A percentile compares a stretch with the other conserved stretches of the same genome.
Evolutionary conservation across 2,113 vertebrate species (phyloP).

Genomic region (Syngnathoides biaculeatus): DNA sequence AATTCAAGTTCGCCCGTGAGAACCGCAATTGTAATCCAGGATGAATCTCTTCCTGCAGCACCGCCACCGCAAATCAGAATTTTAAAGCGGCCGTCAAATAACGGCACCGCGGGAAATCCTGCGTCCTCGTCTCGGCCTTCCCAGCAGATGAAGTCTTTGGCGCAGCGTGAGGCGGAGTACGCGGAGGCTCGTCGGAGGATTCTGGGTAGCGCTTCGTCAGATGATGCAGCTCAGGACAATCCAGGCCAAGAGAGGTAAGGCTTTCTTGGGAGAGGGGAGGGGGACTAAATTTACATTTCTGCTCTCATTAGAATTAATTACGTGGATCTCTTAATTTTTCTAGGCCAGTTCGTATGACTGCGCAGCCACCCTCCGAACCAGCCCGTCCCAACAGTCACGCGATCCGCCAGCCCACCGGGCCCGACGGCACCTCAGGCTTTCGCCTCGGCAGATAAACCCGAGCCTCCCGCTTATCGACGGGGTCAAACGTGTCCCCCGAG

Average conservation of each 20-base stretch:
- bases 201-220: constrained; percentile 88
- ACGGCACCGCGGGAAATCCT: constrained; percentile 79
- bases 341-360: constrained; percentile 78
- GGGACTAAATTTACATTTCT: not conserved
- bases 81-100: constrained; percentile 88
- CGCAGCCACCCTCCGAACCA: constrained; percentile 72
- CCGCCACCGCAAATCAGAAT: constrained; percentile 93
- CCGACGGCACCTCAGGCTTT: constrained; percentile 92
- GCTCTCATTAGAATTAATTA: not conserved
- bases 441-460: constrained; percentile 87
- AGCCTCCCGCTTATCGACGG: constrained; percentile 33
- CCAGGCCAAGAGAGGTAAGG: constrained; percentile 63
- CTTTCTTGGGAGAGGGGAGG: no score
- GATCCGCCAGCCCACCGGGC: constrained; percentile 89
- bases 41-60: constrained; percentile 85
- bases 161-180: constrained; percentile 91
- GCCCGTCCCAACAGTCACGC: constrained; percentile 80
- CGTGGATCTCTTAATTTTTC: not conserved
- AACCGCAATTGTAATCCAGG: constrained; percentile 92
- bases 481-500: constrained; percentile 23
- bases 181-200: constrained; percentile 89
- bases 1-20: constrained; percentile 78
- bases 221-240: constrained; percentile 81
- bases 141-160: constrained; percentile 87
- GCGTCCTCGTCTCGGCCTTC: constrained; percentile 75